phyloP scores from a whole-genome alignment of 2,113 vertebrate species.

The Dasyornis broadbenti region DNA sequence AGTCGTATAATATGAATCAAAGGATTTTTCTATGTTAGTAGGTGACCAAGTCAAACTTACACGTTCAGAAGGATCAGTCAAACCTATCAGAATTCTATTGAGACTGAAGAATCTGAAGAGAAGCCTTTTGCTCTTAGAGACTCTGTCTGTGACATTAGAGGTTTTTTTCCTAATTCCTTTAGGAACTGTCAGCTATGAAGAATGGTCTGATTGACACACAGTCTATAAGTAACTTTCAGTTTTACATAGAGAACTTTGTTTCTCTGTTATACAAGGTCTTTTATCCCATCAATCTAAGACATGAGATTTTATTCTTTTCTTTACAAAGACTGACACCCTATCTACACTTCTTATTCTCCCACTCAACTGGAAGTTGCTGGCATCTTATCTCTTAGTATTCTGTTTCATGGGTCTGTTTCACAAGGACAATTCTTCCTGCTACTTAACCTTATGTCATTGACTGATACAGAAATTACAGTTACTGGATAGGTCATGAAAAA shows the following conservation, averaged over 20 bases:
- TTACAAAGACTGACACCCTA: background rate
- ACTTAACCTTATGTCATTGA: background rate
- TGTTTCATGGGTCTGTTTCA: background rate
- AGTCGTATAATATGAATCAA: background rate
- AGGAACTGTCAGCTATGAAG: constrained; percentile 15
- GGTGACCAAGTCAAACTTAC: background rate
- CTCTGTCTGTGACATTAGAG: background rate
- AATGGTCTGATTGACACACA: constrained; percentile 25
- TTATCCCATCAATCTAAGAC: background rate
- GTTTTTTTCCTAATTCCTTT: background rate
- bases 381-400: background rate
- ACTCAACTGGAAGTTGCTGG: background rate
- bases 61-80: background rate
- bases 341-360: background rate
- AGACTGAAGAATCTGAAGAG: background rate
- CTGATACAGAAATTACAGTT: background rate
- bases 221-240: constrained; percentile 10
- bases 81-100: background rate
- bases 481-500: background rate
- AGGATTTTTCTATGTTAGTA: background rate
- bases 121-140: background rate
- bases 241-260: constrained; percentile 34
- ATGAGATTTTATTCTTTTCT: constrained; percentile 6
- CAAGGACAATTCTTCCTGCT: background rate
- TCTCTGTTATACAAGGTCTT: constrained; percentile 23